phyloP scores from a whole-genome alignment of 2,113 vertebrate species.

The Rhea pennata region DNA sequence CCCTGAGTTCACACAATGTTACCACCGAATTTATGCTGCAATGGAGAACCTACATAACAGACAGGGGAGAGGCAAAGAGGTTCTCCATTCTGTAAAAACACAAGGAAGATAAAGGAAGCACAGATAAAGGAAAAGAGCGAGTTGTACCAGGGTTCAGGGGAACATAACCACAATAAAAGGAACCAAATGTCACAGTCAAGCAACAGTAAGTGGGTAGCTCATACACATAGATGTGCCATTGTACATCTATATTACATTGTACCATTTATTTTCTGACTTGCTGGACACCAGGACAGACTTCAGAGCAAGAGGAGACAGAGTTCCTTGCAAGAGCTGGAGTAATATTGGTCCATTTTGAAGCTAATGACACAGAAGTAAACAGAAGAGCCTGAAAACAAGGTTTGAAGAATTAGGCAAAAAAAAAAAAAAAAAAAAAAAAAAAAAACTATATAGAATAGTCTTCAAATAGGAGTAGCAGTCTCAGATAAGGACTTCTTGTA shows the following conservation, averaged over 20 bases:
- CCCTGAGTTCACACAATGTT: background rate
- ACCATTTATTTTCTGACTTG: background rate
- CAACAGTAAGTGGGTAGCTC: background rate
- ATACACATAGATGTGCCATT: background rate
- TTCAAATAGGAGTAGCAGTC: conserved; percentile 26
- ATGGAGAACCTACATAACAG: background rate
- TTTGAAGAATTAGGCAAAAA: background rate
- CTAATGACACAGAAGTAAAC: background rate
- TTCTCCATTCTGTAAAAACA: background rate
- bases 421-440: background rate
- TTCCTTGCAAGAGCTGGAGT: background rate
- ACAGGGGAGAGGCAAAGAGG: background rate
- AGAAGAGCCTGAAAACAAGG: background rate
- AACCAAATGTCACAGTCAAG: background rate
- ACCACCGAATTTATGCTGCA: background rate
- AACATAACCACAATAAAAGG: background rate
- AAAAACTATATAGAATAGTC: background rate
- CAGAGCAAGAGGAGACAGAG: background rate
- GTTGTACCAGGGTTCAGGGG: background rate
- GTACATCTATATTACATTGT: background rate
- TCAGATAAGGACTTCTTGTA: conserved; percentile 30
- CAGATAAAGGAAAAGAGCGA: background rate
- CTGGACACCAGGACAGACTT: background rate
- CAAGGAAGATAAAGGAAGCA: background rate
- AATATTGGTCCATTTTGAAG: background rate